Evolutionary conservation across 2,888 invertebrate genomes (phyloP).

Genomic region (Harpalus rufipes): DNA sequence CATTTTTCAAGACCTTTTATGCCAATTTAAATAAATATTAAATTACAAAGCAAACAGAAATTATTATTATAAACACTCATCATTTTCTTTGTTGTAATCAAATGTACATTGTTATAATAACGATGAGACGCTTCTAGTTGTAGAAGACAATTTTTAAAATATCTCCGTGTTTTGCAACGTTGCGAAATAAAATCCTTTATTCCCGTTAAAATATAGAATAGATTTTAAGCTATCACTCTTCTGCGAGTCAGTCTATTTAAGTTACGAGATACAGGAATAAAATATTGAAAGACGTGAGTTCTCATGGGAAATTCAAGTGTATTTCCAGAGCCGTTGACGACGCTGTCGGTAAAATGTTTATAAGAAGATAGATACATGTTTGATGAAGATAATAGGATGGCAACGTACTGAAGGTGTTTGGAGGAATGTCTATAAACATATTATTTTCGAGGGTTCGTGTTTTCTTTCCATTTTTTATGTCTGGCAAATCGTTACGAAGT

Average conservation of each 20-base stretch:
- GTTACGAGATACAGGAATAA: slow-evolving; percentile 61
- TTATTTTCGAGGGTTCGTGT: neutral
- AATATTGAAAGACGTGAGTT: slow-evolving; percentile 49
- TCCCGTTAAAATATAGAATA: slow-evolving; percentile 56
- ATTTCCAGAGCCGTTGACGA: slow-evolving; percentile 48
- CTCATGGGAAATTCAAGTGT: slow-evolving; percentile 58
- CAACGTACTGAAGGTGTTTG: neutral
- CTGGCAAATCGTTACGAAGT: no score
- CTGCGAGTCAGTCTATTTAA: slow-evolving; percentile 56
- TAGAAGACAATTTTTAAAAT: neutral
- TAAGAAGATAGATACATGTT: slow-evolving; percentile 46
- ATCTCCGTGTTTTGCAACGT: neutral
- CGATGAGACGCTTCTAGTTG: no score
- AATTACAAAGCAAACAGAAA: no score
- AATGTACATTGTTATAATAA: no score
- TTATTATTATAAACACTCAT: no score
- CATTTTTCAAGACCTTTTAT: no score
- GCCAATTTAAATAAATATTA: no score
- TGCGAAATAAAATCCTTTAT: slow-evolving; percentile 13
- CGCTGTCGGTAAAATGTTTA: slow-evolving; percentile 55
- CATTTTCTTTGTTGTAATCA: no score
- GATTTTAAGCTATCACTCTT: slow-evolving; percentile 59
- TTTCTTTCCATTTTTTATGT: neutral
- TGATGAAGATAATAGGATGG: slow-evolving; percentile 46
- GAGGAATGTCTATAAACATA: neutral